A percentile compares a stretch with the other conserved stretches of the same genome.
Conservation (phyloP, 2,888 invertebrate genomes). For the Heliconius aoede region DNA sequence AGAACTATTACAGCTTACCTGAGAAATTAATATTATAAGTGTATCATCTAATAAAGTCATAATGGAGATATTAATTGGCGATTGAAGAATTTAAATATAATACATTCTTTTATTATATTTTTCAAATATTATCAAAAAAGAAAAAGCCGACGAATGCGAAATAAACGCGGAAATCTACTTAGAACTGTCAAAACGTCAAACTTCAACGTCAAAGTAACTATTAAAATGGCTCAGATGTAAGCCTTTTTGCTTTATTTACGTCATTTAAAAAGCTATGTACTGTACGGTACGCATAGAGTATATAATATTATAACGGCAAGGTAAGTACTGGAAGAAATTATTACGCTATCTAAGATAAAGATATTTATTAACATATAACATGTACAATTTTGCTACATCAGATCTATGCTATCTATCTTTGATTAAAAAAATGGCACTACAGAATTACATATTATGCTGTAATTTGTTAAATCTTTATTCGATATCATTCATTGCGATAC, state of each 20-base stretch:
- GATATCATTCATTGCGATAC: too few species aligned
- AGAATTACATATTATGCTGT: too few species aligned
- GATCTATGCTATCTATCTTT: too few species aligned
- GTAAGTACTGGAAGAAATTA: too few species aligned
- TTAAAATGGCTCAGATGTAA: neutral
- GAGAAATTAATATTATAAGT: constrained; percentile 91
- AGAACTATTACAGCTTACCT: constrained; percentile 76
- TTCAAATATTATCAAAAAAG: neutral
- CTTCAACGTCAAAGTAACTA: neutral
- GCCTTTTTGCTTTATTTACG: neutral
- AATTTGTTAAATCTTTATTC: too few species aligned
- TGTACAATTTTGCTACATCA: too few species aligned
- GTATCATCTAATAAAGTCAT: constrained; percentile 95
- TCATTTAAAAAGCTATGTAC: too few species aligned
- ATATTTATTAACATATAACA: too few species aligned
- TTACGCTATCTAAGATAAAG: too few species aligned
- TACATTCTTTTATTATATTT: neutral
- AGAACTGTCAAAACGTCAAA: neutral
- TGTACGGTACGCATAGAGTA: too few species aligned
- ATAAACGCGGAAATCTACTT: neutral
- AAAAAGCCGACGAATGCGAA: constrained; percentile 23
- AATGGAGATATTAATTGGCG: constrained; percentile 38
- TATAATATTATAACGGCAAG: too few species aligned
- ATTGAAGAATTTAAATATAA: neutral
- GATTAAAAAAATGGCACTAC: too few species aligned